Percentiles rank a stretch among this genome's conserved stretches.
Evolutionary conservation across 1,140 invertebrate genomes (phyloP).

Genomic region (Atta colombica): DNA sequence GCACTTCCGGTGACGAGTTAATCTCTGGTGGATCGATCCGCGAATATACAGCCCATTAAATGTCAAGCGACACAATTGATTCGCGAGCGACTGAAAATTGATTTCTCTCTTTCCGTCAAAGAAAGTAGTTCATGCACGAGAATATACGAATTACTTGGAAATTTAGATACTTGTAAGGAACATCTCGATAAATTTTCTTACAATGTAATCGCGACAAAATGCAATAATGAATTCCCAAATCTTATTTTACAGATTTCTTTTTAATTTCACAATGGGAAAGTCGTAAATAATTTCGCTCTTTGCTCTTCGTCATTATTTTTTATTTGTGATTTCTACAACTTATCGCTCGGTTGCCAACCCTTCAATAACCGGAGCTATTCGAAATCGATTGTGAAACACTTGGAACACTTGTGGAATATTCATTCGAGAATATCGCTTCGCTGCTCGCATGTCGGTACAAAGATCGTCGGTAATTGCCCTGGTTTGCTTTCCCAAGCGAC

Average conservation of each 20-base stretch:
- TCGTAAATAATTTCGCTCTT: constrained; percentile 1
- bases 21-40: constrained; percentile 35
- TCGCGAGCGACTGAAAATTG: constrained; percentile 36
- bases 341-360: background rate
- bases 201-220: background rate
- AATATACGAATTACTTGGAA: constrained; percentile 19
- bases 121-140: constrained; percentile 7
- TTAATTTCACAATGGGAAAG: background rate
- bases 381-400: constrained; percentile 41
- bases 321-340: constrained; percentile 1
- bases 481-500: constrained; percentile 51
- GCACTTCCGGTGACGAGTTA: constrained; percentile 55
- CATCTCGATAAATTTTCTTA: constrained; percentile 8
- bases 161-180: background rate
- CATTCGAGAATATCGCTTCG: constrained; percentile 53
- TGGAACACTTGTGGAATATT: constrained; percentile 60
- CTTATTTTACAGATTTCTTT: background rate
- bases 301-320: background rate
- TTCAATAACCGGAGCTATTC: constrained; percentile 33
- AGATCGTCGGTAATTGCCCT: constrained; percentile 57
- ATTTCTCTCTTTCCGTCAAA: constrained; percentile 35
- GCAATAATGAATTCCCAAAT: background rate
- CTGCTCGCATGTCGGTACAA: constrained; percentile 53
- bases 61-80: constrained; percentile 37
- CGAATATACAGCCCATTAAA: constrained; percentile 55